Conservation (phyloP, 1,140 invertebrate genomes). For the Andricus grossulariae region DNA sequence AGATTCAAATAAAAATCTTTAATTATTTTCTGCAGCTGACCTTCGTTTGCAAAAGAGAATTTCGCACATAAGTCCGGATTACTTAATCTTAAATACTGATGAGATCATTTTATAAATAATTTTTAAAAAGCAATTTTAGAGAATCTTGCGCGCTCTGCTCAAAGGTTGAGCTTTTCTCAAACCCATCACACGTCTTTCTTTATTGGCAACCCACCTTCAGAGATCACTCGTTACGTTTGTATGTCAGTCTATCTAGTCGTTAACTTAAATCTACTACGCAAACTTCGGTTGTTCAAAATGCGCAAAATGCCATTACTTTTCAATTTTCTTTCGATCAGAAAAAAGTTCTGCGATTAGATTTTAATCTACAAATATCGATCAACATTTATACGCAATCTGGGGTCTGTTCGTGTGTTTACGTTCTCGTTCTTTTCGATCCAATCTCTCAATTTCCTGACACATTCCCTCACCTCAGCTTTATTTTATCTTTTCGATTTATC, state of each 20-base stretch:
- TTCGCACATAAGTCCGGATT: background rate
- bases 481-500: slow-evolving; percentile 25
- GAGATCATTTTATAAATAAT: slow-evolving; percentile 17
- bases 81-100: slow-evolving; percentile 17
- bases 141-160: background rate
- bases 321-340: background rate
- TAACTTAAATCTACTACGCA: slow-evolving; percentile 42
- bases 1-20: background rate
- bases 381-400: slow-evolving; percentile 27
- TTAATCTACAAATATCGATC: slow-evolving; percentile 24
- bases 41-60: slow-evolving; percentile 33
- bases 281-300: slow-evolving; percentile 36
- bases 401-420: slow-evolving; percentile 27
- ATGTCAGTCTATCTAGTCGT: slow-evolving; percentile 57
- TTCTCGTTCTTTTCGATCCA: slow-evolving; percentile 22
- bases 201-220: slow-evolving; percentile 38
- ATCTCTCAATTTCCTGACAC: slow-evolving; percentile 13
- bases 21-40: background rate
- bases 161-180: slow-evolving; percentile 1
- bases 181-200: slow-evolving; percentile 21
- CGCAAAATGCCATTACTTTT: slow-evolving; percentile 15
- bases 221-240: slow-evolving; percentile 59
- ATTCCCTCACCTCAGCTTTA: slow-evolving; percentile 34
- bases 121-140: slow-evolving; percentile 12
- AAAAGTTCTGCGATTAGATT: slow-evolving; percentile 23